phyloP scores from a whole-genome alignment of 2,797 vertebrate genomes.

The Smutsia gigantea region DNA sequence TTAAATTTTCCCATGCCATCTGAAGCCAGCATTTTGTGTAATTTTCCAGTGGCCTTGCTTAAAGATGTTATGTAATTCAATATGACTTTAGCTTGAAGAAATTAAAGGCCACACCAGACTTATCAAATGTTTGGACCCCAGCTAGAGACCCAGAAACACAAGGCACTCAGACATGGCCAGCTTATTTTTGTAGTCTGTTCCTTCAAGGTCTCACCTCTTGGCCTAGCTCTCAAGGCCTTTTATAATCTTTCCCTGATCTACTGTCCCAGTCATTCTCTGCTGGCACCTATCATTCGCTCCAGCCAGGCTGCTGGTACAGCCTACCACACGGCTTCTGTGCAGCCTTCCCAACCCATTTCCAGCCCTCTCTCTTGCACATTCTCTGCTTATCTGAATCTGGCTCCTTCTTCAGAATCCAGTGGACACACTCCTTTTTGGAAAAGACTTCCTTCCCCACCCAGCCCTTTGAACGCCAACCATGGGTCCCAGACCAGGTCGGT shows the following conservation, averaged over 20 bases:
- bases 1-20: slow-evolving; percentile 57
- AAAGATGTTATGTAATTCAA: slow-evolving; percentile 71
- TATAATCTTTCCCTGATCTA: not conserved
- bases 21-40: slow-evolving; percentile 82
- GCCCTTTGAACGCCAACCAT: not conserved
- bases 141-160: slow-evolving; percentile 14
- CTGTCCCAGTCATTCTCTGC: no score
- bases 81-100: slow-evolving; percentile 71
- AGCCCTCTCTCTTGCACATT: not conserved
- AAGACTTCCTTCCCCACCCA: not conserved
- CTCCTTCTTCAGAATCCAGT: not conserved
- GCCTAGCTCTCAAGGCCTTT: not conserved
- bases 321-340: not conserved
- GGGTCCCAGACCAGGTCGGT: not conserved
- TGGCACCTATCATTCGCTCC: not conserved
- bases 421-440: not conserved
- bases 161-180: not conserved
- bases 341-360: not conserved
- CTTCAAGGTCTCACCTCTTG: not conserved
- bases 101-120: slow-evolving; percentile 74
- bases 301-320: not conserved
- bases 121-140: slow-evolving; percentile 62
- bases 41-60: slow-evolving; percentile 84
- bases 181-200: not conserved
- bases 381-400: not conserved